Evolutionary conservation across 1,140 invertebrate species (phyloP).

Genomic region (Triops longicaudatus): DNA sequence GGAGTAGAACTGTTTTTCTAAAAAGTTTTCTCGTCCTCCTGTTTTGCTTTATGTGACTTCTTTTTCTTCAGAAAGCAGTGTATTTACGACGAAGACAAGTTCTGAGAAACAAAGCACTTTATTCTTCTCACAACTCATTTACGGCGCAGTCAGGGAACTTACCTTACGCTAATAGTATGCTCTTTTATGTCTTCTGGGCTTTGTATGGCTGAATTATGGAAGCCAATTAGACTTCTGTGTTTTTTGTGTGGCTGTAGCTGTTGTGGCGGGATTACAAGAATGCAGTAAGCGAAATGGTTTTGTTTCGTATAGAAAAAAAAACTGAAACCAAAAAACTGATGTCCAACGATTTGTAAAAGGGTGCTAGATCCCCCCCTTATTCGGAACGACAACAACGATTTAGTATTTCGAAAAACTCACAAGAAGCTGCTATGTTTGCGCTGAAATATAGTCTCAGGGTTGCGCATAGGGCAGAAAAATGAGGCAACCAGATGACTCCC

Average conservation of each 20-base stretch:
- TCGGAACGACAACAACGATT: neutral
- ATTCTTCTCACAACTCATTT: constrained; percentile 15
- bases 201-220: neutral
- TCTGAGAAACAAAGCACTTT: neutral
- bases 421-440: neutral
- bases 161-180: neutral
- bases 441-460: neutral
- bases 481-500: neutral
- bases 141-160: neutral
- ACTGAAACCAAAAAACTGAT: neutral
- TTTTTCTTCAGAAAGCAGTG: neutral
- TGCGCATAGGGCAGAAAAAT: neutral
- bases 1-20: neutral
- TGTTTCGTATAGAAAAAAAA: neutral
- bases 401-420: neutral
- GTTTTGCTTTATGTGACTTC: neutral
- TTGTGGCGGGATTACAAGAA: too few relatives aligned
- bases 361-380: too few relatives aligned
- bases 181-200: neutral
- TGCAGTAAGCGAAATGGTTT: neutral
- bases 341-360: neutral
- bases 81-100: constrained; percentile 12
- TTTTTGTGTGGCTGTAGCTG: too few relatives aligned
- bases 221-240: constrained; percentile 6
- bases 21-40: neutral